A percentile compares a stretch with the other conserved stretches of the same genome.
Conservation (phyloP, 2,113 vertebrate genomes). For the Chrysochloris asiatica region DNA sequence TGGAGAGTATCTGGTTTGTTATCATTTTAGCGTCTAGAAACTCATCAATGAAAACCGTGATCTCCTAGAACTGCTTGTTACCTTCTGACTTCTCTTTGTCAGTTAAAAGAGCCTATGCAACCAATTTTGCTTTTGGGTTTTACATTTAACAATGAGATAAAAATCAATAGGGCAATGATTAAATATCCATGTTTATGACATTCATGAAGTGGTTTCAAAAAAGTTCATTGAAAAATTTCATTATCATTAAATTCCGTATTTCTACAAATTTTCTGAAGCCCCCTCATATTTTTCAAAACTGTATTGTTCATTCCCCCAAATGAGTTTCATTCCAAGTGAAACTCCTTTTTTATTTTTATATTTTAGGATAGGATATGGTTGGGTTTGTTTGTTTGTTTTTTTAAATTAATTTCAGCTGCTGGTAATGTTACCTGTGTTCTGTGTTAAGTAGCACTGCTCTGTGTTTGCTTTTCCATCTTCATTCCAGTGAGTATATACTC, state of each 20-base stretch:
- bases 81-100: neutral
- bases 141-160: conserved; percentile 11
- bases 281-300: neutral
- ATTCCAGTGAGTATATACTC: neutral
- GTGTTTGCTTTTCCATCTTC: neutral
- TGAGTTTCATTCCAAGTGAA: neutral
- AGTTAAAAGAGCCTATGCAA: neutral
- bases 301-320: neutral
- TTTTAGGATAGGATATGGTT: neutral
- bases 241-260: too few species aligned
- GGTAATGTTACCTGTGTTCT: neutral
- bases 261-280: too few species aligned
- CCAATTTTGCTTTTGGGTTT: conserved; percentile 13
- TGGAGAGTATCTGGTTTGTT: neutral
- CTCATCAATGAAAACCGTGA: neutral
- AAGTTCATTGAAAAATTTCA: too few species aligned
- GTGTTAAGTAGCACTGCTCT: neutral
- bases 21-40: neutral
- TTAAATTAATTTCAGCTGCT: neutral
- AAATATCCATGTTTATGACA: neutral
- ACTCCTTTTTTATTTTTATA: neutral
- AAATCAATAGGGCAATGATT: neutral
- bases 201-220: neutral
- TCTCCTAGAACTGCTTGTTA: neutral
- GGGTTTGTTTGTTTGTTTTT: too few species aligned